A percentile compares a stretch with the other conserved stretches of the same genome.
Conservation (phyloP, 2,113 vertebrate genomes). For the Oriolus oriolus region DNA sequence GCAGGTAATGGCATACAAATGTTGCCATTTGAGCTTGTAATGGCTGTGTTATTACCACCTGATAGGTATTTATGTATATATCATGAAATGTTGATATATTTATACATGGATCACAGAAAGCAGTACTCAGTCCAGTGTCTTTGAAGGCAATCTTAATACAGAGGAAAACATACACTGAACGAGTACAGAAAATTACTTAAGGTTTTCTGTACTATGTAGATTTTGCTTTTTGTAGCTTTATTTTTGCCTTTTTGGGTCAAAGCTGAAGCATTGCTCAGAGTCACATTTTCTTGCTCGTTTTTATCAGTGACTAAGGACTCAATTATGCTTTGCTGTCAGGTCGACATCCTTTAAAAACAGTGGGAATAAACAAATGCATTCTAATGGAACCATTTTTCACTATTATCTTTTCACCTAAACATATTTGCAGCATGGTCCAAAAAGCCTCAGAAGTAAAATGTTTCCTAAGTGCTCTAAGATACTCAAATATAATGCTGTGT, state of each 20-base stretch:
- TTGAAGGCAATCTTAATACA: not conserved
- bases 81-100: not conserved
- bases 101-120: not conserved
- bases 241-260: not conserved
- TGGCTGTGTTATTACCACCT: not conserved
- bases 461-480: not conserved
- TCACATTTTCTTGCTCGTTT: not conserved
- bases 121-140: not conserved
- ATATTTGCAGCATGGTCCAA: not conserved
- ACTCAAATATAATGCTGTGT: not conserved
- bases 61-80: not conserved
- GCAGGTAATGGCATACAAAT: not conserved
- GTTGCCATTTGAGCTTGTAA: not conserved
- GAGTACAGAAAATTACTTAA: not conserved
- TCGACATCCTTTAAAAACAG: not conserved
- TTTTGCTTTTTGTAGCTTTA: not conserved
- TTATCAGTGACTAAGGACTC: not conserved
- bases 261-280: not conserved
- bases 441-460: not conserved
- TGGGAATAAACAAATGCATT: not conserved
- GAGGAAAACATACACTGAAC: not conserved
- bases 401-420: not conserved
- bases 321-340: not conserved
- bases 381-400: not conserved
- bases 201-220: not conserved